Evolutionary conservation across 2,113 vertebrate species (phyloP).

Genomic region (Rhinopithecus roxellana): DNA sequence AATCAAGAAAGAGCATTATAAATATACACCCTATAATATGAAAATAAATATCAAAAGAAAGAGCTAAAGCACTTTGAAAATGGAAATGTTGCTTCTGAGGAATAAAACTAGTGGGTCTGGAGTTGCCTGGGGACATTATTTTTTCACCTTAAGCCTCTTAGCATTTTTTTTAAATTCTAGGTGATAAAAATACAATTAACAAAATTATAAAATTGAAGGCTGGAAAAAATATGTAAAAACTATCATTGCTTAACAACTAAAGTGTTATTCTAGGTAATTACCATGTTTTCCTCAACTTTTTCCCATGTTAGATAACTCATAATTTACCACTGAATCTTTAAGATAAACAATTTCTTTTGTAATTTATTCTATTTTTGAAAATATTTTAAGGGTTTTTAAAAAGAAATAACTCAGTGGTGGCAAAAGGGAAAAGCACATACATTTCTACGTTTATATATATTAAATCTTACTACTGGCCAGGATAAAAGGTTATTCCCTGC

Average conservation of each 20-base stretch:
- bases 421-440: background rate
- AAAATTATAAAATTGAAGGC: background rate
- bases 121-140: too few species aligned
- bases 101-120: background rate
- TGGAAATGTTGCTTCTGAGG: background rate
- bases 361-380: background rate
- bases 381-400: background rate
- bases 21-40: background rate
- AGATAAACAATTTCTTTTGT: background rate
- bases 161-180: background rate
- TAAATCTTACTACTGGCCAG: background rate
- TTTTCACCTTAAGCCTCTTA: background rate
- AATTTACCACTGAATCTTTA: background rate
- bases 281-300: background rate
- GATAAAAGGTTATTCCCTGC: background rate
- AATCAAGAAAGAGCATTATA: background rate
- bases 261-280: background rate
- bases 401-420: background rate
- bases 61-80: background rate
- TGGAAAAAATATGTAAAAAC: background rate
- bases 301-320: background rate
- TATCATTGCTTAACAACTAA: background rate
- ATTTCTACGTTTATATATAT: background rate
- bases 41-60: background rate
- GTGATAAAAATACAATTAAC: background rate